Base-by-base conservation (phyloP, 2,888 invertebrate species). In the Amphiduros pacificus region DNA sequence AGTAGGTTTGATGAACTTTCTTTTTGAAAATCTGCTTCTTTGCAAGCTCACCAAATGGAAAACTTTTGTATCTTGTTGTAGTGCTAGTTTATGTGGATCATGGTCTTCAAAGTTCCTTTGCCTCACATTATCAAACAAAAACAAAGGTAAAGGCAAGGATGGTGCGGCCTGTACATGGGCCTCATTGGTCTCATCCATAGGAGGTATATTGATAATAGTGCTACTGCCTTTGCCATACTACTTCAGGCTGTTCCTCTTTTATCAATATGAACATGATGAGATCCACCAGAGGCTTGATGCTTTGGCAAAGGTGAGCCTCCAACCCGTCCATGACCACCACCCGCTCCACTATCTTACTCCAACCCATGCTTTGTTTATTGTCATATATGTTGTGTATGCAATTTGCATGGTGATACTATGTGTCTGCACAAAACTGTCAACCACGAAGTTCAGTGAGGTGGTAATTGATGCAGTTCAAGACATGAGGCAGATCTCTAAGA, bases 81-180 rank as follows among this genome's bases (percentile, higher is more conserved):
- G 48, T 2, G 62, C 69, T 61, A 69, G 68, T 55, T 55, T 70
- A 31, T 50, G 65, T 24, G 70, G 70, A 29, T 69, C 66, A 56
- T 70, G 70, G 65, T 59, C 61, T 5, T 55, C 64, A n/a, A 31
- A 54, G 17, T 69, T 70, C 41, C 59, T 70, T n/a, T 70, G 67
- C 62, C 26, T 61, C n/a, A 61, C 32, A 28, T 28, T 51, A 2
- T 50, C 59, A 40, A 56, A 60, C 17, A 31, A 44, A 11, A 65
- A 63, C 17, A 65, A 66, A 26, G 63, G 64, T 58, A 70, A 70
- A 54, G 44, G 41, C 31, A 52, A 59, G n/a, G 67, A 65, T 44
- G 57, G 65, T 40, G 54, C 63, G 28, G 63, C 41, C 51, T 50
- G 62, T 32, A 63, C 67, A 11, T 70, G 69, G 69, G 61, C 55